Evolutionary conservation across 2,113 vertebrate genomes (phyloP).

Genomic region (Galeopterus variegatus): DNA sequence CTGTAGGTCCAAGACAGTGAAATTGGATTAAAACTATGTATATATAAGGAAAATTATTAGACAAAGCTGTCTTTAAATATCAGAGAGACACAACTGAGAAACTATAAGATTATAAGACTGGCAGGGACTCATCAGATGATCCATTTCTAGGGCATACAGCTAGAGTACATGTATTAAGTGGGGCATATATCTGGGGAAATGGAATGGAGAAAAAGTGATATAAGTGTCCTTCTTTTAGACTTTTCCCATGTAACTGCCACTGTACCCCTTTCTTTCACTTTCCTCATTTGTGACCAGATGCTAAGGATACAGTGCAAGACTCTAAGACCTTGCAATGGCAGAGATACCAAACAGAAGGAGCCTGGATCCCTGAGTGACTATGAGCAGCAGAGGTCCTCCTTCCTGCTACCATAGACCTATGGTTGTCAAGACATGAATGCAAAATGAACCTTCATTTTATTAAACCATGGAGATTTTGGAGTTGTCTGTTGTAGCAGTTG

Average conservation of each 20-base stretch:
- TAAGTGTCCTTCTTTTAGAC: background rate
- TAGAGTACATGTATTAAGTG: background rate
- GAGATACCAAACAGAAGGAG: background rate
- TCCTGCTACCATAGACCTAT: accelerated
- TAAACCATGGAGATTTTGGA: background rate
- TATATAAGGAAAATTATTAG: background rate
- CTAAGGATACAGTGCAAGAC: background rate
- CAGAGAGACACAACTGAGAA: background rate
- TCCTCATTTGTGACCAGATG: background rate
- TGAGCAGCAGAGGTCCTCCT: background rate
- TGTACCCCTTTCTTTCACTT: background rate
- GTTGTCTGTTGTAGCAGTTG: background rate
- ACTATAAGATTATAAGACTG: background rate
- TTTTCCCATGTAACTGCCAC: background rate
- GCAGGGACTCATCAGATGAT: background rate
- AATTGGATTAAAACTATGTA: background rate
- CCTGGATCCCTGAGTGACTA: background rate
- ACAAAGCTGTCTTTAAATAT: background rate
- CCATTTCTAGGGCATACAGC: background rate
- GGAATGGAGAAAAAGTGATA: background rate
- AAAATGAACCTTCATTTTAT: background rate
- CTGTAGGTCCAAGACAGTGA: background rate
- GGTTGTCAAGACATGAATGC: background rate
- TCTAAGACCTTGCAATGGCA: background rate
- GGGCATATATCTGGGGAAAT: background rate